phyloP scores from a whole-genome alignment of 2,113 vertebrate genomes.

The Bucco capensis region DNA sequence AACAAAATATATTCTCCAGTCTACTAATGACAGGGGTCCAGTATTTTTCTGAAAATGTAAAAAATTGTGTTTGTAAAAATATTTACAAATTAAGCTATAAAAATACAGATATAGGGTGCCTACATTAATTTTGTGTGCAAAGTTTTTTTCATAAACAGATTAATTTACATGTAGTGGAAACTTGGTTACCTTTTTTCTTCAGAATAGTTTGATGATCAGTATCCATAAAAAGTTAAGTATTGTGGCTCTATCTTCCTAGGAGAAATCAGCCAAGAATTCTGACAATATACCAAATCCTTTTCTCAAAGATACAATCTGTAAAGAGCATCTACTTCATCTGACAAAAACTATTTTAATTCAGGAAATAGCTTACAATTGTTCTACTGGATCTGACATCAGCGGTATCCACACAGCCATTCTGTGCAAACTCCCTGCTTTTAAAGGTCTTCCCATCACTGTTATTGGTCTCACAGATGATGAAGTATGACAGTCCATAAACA shows the following conservation, averaged over 20 bases:
- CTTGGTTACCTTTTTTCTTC: slow-evolving; percentile 17
- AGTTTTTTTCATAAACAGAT: not conserved
- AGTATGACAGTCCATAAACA: slow-evolving; percentile 98
- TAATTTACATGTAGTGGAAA: not conserved
- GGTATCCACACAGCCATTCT: slow-evolving; percentile 81
- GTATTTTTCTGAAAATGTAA: slow-evolving; percentile 27
- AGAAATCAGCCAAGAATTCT: slow-evolving; percentile 53
- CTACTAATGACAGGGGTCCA: not conserved
- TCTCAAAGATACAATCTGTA: slow-evolving; percentile 76
- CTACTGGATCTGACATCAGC: slow-evolving; percentile 88
- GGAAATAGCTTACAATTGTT: slow-evolving; percentile 81
- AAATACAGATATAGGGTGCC: slow-evolving; percentile 38
- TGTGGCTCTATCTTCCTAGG: not conserved
- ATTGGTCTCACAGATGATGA: slow-evolving; percentile 91
- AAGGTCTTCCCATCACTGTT: slow-evolving; percentile 88
- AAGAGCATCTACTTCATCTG: slow-evolving; percentile 74
- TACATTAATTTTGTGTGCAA: slow-evolving; percentile 3
- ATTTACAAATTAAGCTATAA: slow-evolving; percentile 37
- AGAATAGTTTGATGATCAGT: not conserved
- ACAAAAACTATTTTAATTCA: slow-evolving; percentile 78
- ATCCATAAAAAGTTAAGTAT: not conserved
- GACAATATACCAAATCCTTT: slow-evolving; percentile 54
- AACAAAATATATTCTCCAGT: not conserved
- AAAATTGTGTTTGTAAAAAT: slow-evolving; percentile 20
- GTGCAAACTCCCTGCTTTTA: slow-evolving; percentile 79